Evolutionary conservation across 2,888 invertebrate genomes (phyloP).

Genomic region (Allygus modestus): DNA sequence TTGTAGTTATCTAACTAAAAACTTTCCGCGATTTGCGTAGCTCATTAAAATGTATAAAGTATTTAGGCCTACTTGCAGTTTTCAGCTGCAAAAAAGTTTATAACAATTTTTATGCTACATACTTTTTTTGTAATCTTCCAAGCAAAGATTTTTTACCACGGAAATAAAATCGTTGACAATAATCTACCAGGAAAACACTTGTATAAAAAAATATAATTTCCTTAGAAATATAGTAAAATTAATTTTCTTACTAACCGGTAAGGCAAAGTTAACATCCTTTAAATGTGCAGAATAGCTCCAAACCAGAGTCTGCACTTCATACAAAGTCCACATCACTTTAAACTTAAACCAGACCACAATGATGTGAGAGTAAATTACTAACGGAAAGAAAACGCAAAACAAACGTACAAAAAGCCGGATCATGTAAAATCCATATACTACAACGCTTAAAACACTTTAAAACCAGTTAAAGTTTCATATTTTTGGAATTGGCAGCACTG

Average conservation of each 20-base stretch:
- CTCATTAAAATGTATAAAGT: too few relatives aligned
- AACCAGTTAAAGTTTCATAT: neutral
- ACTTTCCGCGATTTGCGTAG: too few relatives aligned
- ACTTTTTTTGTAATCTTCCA: too few relatives aligned
- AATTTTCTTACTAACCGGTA: constrained; percentile 50
- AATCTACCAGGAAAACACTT: too few relatives aligned
- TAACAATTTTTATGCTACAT: too few relatives aligned
- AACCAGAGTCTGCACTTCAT: constrained; percentile 35
- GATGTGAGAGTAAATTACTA: neutral
- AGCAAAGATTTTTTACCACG: too few relatives aligned
- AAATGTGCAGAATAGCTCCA: constrained; percentile 29
- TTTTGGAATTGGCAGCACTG: neutral
- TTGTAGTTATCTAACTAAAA: neutral
- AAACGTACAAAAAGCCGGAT: constrained; percentile 8
- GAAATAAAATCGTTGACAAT: too few relatives aligned
- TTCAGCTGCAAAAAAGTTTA: too few relatives aligned
- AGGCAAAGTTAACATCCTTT: neutral
- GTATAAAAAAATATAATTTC: too few relatives aligned
- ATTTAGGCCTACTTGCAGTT: too few relatives aligned
- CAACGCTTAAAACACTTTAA: neutral
- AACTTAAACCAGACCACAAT: neutral
- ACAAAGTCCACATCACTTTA: constrained; percentile 39
- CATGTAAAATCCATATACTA: neutral
- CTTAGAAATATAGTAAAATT: too few relatives aligned
- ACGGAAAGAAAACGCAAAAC: neutral